Conservation (phyloP, 2,797 vertebrate species). For the Arremon aurantiirostris region DNA sequence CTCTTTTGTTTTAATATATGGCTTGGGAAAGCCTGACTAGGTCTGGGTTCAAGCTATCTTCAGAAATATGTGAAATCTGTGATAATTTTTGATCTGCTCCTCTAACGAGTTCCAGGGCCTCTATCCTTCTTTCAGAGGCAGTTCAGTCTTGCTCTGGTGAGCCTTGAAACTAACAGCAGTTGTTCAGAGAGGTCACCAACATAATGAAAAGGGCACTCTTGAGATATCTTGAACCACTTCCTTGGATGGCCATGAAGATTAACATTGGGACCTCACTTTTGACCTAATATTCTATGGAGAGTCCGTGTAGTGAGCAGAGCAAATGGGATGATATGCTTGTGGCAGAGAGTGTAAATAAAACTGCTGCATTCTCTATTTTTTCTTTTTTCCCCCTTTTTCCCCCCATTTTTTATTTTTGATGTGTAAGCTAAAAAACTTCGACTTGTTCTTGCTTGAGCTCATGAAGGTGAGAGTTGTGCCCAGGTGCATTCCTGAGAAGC, state of each 20-base stretch:
- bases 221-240: conserved; percentile 28
- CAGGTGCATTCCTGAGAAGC: background rate
- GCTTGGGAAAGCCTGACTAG: background rate
- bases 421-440: background rate
- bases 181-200: conserved; percentile 7
- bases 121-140: background rate
- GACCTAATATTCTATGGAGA: conserved; percentile 30
- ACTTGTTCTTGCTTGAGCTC: background rate
- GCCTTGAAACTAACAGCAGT: conserved; percentile 20
- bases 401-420: background rate
- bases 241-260: conserved; percentile 26
- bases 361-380: background rate
- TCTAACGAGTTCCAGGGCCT: background rate
- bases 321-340: background rate
- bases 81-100: background rate
- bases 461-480: background rate
- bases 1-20: background rate
- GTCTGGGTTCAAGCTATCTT: background rate
- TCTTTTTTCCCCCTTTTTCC: fast-evolving
- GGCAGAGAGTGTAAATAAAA: background rate
- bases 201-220: conserved; percentile 27
- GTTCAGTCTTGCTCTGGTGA: conserved; percentile 17
- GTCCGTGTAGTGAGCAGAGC: background rate
- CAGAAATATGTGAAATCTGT: background rate
- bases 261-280: conserved; percentile 16